phyloP scores from a whole-genome alignment of 2,797 vertebrate species.

The Rhinatrema bivittatum region DNA sequence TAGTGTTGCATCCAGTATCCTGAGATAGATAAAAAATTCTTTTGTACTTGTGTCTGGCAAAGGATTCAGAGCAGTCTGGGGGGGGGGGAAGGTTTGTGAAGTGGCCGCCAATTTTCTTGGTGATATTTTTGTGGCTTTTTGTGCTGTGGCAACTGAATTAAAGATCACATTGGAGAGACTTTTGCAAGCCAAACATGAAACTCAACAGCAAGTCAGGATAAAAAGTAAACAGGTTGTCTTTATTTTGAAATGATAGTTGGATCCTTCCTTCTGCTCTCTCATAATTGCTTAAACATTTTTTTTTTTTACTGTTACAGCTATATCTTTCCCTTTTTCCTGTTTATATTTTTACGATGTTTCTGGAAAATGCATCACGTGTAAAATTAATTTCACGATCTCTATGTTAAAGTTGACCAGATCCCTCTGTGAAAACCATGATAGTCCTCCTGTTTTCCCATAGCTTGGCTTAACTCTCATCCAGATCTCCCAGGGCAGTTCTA shows the following conservation, averaged over 20 bases:
- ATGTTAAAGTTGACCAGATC: too few relatives aligned
- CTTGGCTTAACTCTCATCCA: too few relatives aligned
- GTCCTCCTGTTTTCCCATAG: too few relatives aligned
- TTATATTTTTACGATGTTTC: too few relatives aligned
- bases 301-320: too few relatives aligned
- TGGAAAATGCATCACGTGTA: conserved; percentile 8
- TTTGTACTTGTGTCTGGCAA: conserved; percentile 19
- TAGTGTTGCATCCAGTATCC: conserved; percentile 8
- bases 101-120: conserved; percentile 11
- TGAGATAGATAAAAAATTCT: conserved; percentile 8
- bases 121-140: conserved; percentile 41
- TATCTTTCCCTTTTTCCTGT: too few relatives aligned
- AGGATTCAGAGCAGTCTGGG: conserved; percentile 24
- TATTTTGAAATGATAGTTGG: conserved; percentile 2
- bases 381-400: neutral
- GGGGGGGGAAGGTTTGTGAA: conserved; percentile 18
- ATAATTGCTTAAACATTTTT: too few relatives aligned
- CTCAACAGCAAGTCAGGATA: conserved; percentile 2
- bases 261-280: conserved; percentile 14
- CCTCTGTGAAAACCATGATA: too few relatives aligned
- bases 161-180: conserved; percentile 19
- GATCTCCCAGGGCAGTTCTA: too few relatives aligned
- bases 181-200: conserved; percentile 11
- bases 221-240: conserved; percentile 15
- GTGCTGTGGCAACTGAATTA: conserved; percentile 32